Conservation (phyloP, 2,888 invertebrate genomes). For the Sthenelais limicola region DNA sequence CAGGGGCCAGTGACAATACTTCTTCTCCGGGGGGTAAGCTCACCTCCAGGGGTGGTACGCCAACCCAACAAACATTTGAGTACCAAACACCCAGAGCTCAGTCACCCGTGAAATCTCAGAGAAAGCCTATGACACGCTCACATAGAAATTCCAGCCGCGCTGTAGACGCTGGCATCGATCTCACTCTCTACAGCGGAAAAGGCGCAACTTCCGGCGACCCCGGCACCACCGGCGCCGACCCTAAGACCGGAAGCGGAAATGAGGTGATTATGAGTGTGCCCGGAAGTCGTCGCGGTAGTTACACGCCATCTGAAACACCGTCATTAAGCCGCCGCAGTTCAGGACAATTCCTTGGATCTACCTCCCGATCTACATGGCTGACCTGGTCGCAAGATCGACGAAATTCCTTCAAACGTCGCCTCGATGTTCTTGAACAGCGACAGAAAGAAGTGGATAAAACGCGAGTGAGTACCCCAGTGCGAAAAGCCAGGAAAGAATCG, state of each 20-base stretch:
- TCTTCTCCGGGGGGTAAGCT: not conserved
- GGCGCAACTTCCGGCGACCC: not conserved
- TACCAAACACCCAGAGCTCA: no score
- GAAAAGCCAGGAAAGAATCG: slow-evolving; percentile 61
- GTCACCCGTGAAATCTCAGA: no score
- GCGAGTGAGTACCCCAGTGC: slow-evolving; percentile 68
- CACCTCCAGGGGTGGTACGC: no score
- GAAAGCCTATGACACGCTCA: slow-evolving; percentile 8
- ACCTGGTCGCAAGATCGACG: slow-evolving; percentile 58
- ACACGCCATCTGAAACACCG: slow-evolving; percentile 5
- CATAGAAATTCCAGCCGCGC: slow-evolving; percentile 17
- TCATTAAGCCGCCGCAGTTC: slow-evolving; percentile 3
- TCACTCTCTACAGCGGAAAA: slow-evolving; percentile 16
- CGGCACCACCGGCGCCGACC: not conserved
- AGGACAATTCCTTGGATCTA: slow-evolving; percentile 20
- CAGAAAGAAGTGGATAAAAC: slow-evolving; percentile 56
- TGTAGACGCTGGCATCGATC: slow-evolving; percentile 31
- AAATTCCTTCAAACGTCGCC: slow-evolving; percentile 61
- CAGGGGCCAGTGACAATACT: slow-evolving; percentile 16
- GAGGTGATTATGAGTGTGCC: not conserved
- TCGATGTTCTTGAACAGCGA: slow-evolving; percentile 62
- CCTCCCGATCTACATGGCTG: slow-evolving; percentile 52
- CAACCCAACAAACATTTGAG: no score
- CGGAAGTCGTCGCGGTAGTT: slow-evolving; percentile 11
- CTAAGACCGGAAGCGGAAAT: not conserved